These are phyloP conservation scores for fruit fly (Drosophila melanogaster) DNA, from an alignment of 1,140 invertebrate species.

Conservation along the genomic window Release_6_plus_ISO1_MT NT_033777.3:19882001-19882500, in stretches of 20 bases:
- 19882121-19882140: slow-evolving; percentile 99
- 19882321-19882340: slow-evolving; percentile 97
- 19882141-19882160: slow-evolving; percentile 98
- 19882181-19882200: slow-evolving; percentile 99
- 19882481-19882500: slow-evolving; percentile 96
- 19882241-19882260: slow-evolving; percentile 96
- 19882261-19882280: slow-evolving; percentile 90
- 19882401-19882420: background rate
- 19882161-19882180: slow-evolving; percentile 98
- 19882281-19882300: slow-evolving; percentile 91
- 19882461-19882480: slow-evolving; percentile 97
- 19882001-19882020: slow-evolving; percentile 99
- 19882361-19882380: slow-evolving; percentile 94
- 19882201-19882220: slow-evolving; percentile 99
- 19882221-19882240: slow-evolving; percentile 99
- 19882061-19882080: slow-evolving; percentile 99
- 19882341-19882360: slow-evolving; percentile 88
- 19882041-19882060: slow-evolving; percentile 94
- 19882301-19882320: slow-evolving; percentile 99
- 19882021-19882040: slow-evolving; percentile 95
- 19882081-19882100: slow-evolving; percentile 96
- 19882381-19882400: slow-evolving; percentile 26
- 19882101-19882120: slow-evolving; percentile 99
- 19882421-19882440: slow-evolving; percentile 86
- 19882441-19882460: slow-evolving; percentile 96